These are phyloP conservation scores for Perizoma flavofasciatum DNA, from an alignment of 2,888 invertebrate genomes.

Conservation along the genomic window DNA sequence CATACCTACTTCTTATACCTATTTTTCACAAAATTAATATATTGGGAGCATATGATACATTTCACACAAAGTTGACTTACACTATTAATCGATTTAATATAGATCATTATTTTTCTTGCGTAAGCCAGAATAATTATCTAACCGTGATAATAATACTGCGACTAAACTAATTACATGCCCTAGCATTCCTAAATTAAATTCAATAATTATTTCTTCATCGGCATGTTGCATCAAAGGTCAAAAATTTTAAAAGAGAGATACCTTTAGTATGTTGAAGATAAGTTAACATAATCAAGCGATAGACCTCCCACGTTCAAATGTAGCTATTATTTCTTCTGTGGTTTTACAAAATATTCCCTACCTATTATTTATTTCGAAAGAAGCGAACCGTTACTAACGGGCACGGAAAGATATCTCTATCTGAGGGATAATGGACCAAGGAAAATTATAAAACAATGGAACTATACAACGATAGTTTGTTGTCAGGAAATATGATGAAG, in stretches of 20 bases:
- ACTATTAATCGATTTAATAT: too few relatives aligned
- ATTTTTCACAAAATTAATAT: too few relatives aligned
- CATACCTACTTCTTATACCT: too few relatives aligned
- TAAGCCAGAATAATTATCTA: too few relatives aligned
- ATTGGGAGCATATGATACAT: too few relatives aligned
- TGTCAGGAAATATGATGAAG: slow-evolving; percentile 20
- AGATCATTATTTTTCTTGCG: too few relatives aligned
- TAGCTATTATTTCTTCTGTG: slow-evolving; percentile 14
- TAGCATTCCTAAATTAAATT: slow-evolving; percentile 23
- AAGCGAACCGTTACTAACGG: slow-evolving; percentile 34
- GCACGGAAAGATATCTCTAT: slow-evolving; percentile 36
- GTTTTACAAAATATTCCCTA: slow-evolving; percentile 13
- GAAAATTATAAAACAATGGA: slow-evolving; percentile 37
- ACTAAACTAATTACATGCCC: slow-evolving; percentile 3
- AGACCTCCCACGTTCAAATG: slow-evolving; percentile 38
- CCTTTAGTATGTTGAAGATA: slow-evolving; percentile 7
- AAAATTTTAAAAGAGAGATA: slow-evolving; percentile 16
- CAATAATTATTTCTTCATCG: slow-evolving; percentile 25
- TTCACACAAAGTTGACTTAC: too few relatives aligned
- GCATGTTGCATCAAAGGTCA: slow-evolving; percentile 13
- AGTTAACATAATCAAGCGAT: slow-evolving; percentile 21
- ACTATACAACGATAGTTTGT: slow-evolving; percentile 21
- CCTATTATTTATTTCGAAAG: slow-evolving; percentile 35
- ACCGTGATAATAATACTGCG: slow-evolving; percentile 7
- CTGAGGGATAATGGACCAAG: slow-evolving; percentile 30